Evolutionary conservation across 1,140 invertebrate species (phyloP), one percentile per base, ranked within the genome.

Genomic region (Agraylea sexmaculata): DNA sequence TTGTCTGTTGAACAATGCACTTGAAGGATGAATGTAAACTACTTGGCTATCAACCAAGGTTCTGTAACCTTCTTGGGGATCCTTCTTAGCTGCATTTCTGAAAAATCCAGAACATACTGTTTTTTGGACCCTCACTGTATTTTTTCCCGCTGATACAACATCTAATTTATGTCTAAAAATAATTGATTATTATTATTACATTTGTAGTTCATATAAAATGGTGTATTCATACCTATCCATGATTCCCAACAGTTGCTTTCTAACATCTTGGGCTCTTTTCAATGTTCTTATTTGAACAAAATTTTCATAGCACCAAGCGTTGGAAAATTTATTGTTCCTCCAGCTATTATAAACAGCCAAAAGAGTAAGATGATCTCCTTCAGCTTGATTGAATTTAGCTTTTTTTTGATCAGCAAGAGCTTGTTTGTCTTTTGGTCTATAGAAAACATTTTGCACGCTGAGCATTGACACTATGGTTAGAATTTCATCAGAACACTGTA

Each of bases 271-370:
- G 0, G 95, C 91, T 37, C 94, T 69, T 64, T 98, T 98, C 21
- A 99, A 62, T 0, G 93, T 98, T 15, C 95, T 66, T 20, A 94
- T 91, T 68, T 99, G 96, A 5, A 99, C 90, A 66, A 99, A 99
- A 67, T 99, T 99, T 60, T 99, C 95, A 58, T 95, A 97, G 62
- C 95, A 99, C 96, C 95, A 99, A 0, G 92, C 89, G 60, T 92
- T 95, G 1, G 89, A 94, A 63, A 97, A 98, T 58, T 98, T 96
- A 60, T 98, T 97, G 55, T 97, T 97, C 56, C 91, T 91, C 96
- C 96, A 99, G 16, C 93, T 94, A 58, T 99, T 99, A 59, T 97
- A 99, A 2, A 99, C 94, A 0, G 94, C 89, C n/a, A 99, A 61
- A 8, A 99, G 62, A 0, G 95, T 99, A 5, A 99, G 68, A 69